Evolutionary conservation across 2,888 invertebrate species (phyloP), one percentile per base, ranked within the genome.

Genomic region (Dolomedes plantarius): DNA sequence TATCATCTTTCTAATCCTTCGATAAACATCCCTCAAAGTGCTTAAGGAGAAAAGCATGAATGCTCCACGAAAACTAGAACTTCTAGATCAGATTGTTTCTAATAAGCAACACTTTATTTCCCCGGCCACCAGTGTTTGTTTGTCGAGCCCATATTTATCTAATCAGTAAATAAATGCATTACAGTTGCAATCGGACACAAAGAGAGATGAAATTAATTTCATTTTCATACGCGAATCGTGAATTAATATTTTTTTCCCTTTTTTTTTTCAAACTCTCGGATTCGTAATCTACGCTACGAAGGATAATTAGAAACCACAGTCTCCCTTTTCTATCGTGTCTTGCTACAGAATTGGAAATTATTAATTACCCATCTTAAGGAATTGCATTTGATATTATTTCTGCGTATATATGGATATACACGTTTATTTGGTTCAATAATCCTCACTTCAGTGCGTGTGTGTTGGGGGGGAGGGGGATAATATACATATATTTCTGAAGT

Each of bases 91-190:
- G 16, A 46, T 46, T 46, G 11, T 2, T 46, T 46, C 2, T 16
- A 46, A 7, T 7, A 46, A 46, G 56, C 56, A 16, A 56, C 19
- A 6, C 11, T 23, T 11, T 23, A 56, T 23, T 56, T 56, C 23
- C 23, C 23, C 23, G 56, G 56, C 23, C 56, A 16, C 19, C 1
- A 23, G 23, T 23, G 23, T 56, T 56, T 56, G 56, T 46, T 46
- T 46, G n/a, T 23, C 23, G 56, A 56, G 56, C 56, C 56, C 56
- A 23, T 56, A 56, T 56, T 56, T 56, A 56, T 56, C 56, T 23
- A 56, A 56, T 56, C 19, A 56, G 56, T 56, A 56, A 56, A 56
- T 56, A 56, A 56, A 56, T 23, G 56, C 5, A n/a, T 23, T 56
- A 23, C 16, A 3, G 19, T 56, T 56, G 23, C 23, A 56, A 56